Percentiles rank a stretch among this genome's conserved stretches.
phyloP scores from a whole-genome alignment of 2,888 invertebrate species.

The Meliscaeva auricollis region DNA sequence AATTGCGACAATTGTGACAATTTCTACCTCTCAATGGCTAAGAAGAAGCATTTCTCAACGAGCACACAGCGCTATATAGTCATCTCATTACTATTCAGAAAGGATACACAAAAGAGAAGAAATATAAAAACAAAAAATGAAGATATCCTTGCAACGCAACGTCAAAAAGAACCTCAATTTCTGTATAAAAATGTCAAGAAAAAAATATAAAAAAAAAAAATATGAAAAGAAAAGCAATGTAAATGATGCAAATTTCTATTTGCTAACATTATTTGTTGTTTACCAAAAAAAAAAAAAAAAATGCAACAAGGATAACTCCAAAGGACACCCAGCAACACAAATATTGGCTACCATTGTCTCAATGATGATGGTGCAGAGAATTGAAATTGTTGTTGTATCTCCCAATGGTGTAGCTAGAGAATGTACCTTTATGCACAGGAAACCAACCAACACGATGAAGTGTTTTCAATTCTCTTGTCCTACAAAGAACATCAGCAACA shows the following conservation, averaged over 20 bases:
- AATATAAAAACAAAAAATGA: slow-evolving; percentile 16
- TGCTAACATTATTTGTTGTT: slow-evolving; percentile 66
- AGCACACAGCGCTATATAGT: neutral
- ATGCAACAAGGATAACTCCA: slow-evolving; percentile 62
- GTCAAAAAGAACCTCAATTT: neutral
- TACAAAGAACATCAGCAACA: slow-evolving; percentile 47
- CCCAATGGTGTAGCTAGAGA: neutral
- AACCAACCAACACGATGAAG: slow-evolving; percentile 28
- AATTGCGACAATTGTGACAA: slow-evolving; percentile 46
- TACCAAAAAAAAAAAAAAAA: slow-evolving; percentile 33
- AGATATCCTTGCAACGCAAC: neutral
- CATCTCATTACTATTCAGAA: slow-evolving; percentile 46
- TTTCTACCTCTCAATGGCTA: slow-evolving; percentile 37
- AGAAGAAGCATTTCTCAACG: slow-evolving; percentile 4
- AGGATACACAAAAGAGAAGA: slow-evolving; percentile 9
- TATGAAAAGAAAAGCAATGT: slow-evolving; percentile 41
- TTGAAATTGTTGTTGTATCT: slow-evolving; percentile 21
- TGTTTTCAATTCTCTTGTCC: slow-evolving; percentile 31
- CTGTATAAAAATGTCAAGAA: no score
- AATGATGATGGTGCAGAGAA: slow-evolving; percentile 23
- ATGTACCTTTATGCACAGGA: slow-evolving; percentile 14
- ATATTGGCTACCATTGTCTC: slow-evolving; percentile 49
- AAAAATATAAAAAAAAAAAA: slow-evolving; percentile 1
- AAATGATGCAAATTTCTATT: slow-evolving; percentile 67
- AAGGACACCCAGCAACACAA: slow-evolving; percentile 58